Evolutionary conservation across 2,888 invertebrate genomes (phyloP), one percentile per base, ranked within the genome.

Genomic region (Synanthedon andrenaeformis): DNA sequence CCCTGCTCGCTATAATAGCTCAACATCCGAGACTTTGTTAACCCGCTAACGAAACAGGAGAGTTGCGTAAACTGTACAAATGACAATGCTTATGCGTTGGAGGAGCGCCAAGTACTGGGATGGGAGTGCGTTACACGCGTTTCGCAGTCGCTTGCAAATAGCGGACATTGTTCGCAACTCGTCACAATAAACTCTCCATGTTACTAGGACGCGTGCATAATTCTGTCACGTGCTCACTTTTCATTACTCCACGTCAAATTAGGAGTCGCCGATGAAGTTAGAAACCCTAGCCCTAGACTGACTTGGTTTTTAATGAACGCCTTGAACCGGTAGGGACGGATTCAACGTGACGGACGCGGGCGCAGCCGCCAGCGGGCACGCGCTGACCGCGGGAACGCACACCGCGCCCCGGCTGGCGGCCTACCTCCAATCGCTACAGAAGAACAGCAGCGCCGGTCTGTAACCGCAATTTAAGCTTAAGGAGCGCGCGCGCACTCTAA

Each of bases 361-460:
- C 53, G 54, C 52, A 51, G 68, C 70, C 52, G 56, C 17, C 45
- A 56, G 55, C 52, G 49, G 41, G 41, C 28, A 19, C 10, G 69
- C 76, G 58, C 60, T 86, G 41, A 78, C 85, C 6, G 89, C 89
- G 17, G 74, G 85, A 56, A 72, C 70, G 54, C 65, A 88, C 50
- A 72, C 72, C 23, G 79, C 89, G 54, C 82, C 89, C 6, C 65
- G 65, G 17, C 81, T 93, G 50, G 90, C 90, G 10, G 71, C 73
- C 45, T 90, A 89, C 61, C 81, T 93, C 28, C 70, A 88, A 56
- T 65, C 74, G 8, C 75, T 92, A 57, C 90, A 88, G 54, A 70
- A 70, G 52, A 84, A 88, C 62, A 75, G 74, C 35, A 83, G 82
- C 59, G 60, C 69, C 4, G 81, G 85, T 83, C 56, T 55, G 52